These are phyloP conservation scores for Amblyopsis hoosieri DNA, from an alignment of 2,797 vertebrate species.

Conservation along the genomic window DNA sequence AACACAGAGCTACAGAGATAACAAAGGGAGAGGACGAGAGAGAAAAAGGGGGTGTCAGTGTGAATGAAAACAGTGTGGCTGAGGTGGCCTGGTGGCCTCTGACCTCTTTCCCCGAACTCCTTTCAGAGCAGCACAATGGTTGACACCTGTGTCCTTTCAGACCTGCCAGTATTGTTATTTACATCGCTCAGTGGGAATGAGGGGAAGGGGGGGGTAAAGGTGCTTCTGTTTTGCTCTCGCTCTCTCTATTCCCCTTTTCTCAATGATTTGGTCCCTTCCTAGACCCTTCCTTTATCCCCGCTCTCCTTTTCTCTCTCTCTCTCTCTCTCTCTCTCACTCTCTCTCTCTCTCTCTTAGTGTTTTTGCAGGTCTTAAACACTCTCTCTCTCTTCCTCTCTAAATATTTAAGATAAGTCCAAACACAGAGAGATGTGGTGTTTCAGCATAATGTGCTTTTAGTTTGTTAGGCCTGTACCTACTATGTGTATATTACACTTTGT, in stretches of 20 bases:
- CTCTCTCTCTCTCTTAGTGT: conserved; percentile 24
- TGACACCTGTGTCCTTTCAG: conserved; percentile 85
- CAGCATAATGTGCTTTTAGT: neutral
- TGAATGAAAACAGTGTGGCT: conserved; percentile 65
- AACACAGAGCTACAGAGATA: conserved; percentile 70
- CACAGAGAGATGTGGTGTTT: conserved; percentile 24
- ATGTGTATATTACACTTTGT: too few species aligned
- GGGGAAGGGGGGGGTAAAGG: conserved; percentile 54
- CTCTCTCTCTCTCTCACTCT: conserved; percentile 5
- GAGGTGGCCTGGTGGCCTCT: conserved; percentile 66
- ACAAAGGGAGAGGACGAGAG: conserved; percentile 49
- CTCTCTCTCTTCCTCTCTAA: conserved; percentile 53
- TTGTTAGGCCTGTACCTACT: too few species aligned
- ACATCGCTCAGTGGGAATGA: conserved; percentile 68
- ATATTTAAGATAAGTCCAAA: conserved; percentile 65
- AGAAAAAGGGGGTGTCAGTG: conserved; percentile 55
- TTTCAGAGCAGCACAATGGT: conserved; percentile 79
- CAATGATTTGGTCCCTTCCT: conserved; percentile 15
- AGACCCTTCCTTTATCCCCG: neutral
- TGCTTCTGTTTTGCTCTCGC: conserved; percentile 24
- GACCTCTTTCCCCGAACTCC: conserved; percentile 66
- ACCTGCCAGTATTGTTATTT: conserved; percentile 79
- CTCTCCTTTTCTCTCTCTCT: conserved; percentile 15
- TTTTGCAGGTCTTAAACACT: conserved; percentile 7
- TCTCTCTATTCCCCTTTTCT: conserved; percentile 6